These are phyloP conservation scores for Linepithema humile DNA, from an alignment of 1,140 invertebrate genomes.

Conservation along the genomic window DNA sequence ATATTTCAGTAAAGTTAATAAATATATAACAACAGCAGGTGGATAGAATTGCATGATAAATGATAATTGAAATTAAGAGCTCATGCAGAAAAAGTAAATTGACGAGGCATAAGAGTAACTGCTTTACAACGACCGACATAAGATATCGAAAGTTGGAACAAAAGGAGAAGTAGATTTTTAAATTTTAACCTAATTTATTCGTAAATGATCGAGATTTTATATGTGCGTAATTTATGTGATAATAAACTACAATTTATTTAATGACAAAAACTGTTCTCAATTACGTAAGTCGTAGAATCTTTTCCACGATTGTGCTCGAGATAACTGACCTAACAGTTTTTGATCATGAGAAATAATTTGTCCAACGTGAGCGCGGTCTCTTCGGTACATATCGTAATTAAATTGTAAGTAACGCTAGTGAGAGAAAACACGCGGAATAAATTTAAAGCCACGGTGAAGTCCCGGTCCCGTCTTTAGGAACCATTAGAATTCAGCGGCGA, in stretches of 20 bases:
- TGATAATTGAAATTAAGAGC: conserved; percentile 33
- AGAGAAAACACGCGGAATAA: conserved; percentile 42
- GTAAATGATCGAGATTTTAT: neutral
- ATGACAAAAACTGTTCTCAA: conserved; percentile 1
- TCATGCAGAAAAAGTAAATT: conserved; percentile 33
- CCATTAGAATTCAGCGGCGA: conserved; percentile 56
- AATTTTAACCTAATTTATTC: neutral
- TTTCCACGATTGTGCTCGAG: neutral
- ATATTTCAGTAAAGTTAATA: conserved; percentile 47
- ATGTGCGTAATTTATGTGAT: neutral
- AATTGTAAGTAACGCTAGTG: conserved; percentile 42
- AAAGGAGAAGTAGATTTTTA: too few relatives aligned
- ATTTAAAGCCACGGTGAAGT: conserved; percentile 34
- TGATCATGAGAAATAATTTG: neutral
- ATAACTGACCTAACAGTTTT: conserved; percentile 12
- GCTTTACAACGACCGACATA: neutral
- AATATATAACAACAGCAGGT: conserved; percentile 34
- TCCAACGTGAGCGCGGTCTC: neutral
- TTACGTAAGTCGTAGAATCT: neutral
- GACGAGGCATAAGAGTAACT: conserved; percentile 33
- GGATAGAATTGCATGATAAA: conserved; percentile 51
- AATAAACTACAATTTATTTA: neutral
- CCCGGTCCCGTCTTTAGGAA: conserved; percentile 39
- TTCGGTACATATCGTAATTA: conserved; percentile 42
- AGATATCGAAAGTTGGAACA: too few relatives aligned